A percentile compares a stretch with the other conserved stretches of the same genome.
Conservation (phyloP, 2,797 vertebrate species). For the Sarcophilus harrisii region DNA sequence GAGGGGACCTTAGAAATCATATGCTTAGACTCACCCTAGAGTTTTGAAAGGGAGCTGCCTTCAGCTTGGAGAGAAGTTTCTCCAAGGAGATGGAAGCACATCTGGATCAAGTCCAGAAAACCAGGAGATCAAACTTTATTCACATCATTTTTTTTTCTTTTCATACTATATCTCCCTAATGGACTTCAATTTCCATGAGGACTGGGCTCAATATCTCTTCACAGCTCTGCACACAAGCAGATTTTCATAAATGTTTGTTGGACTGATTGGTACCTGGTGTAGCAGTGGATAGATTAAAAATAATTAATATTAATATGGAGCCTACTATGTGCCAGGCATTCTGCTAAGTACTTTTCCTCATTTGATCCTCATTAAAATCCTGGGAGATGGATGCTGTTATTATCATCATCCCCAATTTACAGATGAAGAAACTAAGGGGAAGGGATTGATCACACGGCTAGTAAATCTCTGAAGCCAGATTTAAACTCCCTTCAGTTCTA, state of each 20-base stretch:
- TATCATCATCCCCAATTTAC: not conserved
- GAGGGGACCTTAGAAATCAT: not conserved
- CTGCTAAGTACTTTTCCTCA: not conserved
- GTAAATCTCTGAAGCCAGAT: not conserved
- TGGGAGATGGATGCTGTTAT: not conserved
- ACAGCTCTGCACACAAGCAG: not conserved
- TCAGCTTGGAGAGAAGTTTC: not conserved
- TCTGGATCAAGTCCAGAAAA: not conserved
- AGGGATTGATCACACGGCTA: not conserved
- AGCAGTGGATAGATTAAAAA: not conserved
- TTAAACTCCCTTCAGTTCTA: not conserved
- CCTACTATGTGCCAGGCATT: not conserved
- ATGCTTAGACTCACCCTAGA: not conserved
- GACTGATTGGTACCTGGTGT: not conserved
- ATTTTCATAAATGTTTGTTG: not conserved
- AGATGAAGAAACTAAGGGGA: not conserved
- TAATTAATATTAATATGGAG: not conserved
- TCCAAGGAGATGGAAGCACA: not conserved
- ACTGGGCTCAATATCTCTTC: not conserved
- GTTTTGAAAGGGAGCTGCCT: not conserved
- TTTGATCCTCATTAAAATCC: not conserved
- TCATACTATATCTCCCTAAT: not conserved
- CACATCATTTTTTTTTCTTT: not conserved
- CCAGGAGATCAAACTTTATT: not conserved
- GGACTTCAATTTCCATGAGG: not conserved